These are phyloP conservation scores for Capreolus pygargus DNA, from an alignment of 2,113 vertebrate genomes.

Conservation along the genomic window DNA sequence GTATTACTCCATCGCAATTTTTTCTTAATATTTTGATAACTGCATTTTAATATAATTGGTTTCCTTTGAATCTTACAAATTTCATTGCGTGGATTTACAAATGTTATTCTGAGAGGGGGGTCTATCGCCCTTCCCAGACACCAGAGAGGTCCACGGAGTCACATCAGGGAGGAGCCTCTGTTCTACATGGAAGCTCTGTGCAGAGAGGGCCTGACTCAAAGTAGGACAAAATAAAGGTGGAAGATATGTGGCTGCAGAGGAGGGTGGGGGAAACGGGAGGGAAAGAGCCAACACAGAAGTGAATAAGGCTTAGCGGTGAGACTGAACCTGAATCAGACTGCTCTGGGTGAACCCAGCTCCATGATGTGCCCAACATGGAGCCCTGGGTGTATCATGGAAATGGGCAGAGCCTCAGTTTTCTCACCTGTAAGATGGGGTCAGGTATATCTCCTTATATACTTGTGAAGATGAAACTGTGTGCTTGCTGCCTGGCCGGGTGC, in stretches of 20 bases:
- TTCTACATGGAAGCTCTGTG: neutral
- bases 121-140: rapidly evolving
- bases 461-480: neutral
- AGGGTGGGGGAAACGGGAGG: too few species aligned
- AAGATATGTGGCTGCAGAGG: too few species aligned
- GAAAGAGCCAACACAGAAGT: neutral
- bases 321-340: neutral
- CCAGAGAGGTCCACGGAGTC: rapidly evolving
- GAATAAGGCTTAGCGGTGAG: neutral
- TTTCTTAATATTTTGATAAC: conserved; percentile 48
- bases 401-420: neutral
- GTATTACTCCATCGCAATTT: neutral
- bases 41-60: neutral
- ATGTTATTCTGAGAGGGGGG: neutral
- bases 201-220: neutral
- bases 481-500: neutral
- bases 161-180: rapidly evolving
- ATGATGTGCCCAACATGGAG: rapidly evolving
- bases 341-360: neutral
- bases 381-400: neutral
- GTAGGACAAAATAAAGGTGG: neutral
- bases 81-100: neutral
- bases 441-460: neutral
- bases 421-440: neutral
- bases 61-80: neutral